These are phyloP conservation scores for Pandion haliaetus DNA, from an alignment of 2,113 vertebrate species.

Conservation along the genomic window DNA sequence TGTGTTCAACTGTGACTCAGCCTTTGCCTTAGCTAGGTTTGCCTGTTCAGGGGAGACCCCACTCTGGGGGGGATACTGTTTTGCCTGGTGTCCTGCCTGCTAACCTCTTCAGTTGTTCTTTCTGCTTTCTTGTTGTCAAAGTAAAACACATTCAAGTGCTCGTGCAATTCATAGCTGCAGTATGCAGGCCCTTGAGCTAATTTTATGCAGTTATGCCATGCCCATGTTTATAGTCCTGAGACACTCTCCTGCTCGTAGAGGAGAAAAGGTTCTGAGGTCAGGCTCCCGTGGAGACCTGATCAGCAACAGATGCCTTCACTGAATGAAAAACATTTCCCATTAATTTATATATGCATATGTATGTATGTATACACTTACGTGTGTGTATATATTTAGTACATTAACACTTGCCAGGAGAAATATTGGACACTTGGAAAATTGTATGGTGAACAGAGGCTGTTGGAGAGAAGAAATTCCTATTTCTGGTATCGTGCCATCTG, in stretches of 20 bases:
- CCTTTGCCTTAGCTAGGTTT: background rate
- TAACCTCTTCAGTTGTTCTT: background rate
- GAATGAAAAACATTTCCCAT: background rate
- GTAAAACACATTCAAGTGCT: background rate
- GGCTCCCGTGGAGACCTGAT: slow-evolving; percentile 19
- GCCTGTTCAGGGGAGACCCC: background rate
- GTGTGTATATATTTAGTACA: background rate
- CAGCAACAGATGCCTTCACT: slow-evolving; percentile 58
- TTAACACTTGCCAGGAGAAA: slow-evolving; percentile 52
- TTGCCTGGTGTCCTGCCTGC: background rate
- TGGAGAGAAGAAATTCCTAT: slow-evolving; percentile 60
- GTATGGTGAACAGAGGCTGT: slow-evolving; percentile 51
- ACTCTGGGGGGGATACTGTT: background rate
- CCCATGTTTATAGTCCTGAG: background rate
- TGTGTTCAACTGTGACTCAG: background rate
- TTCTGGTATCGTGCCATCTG: slow-evolving; percentile 4
- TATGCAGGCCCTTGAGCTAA: background rate
- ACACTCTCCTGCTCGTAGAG: background rate
- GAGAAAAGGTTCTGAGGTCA: slow-evolving; percentile 8
- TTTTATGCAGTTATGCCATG: background rate
- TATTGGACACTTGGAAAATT: slow-evolving; percentile 9
- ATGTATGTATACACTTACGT: background rate
- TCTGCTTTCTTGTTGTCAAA: background rate
- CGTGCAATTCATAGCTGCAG: background rate
- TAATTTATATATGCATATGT: background rate